Evolutionary conservation across 2,888 invertebrate species (phyloP).

Genomic region (Spodoptera exigua): DNA sequence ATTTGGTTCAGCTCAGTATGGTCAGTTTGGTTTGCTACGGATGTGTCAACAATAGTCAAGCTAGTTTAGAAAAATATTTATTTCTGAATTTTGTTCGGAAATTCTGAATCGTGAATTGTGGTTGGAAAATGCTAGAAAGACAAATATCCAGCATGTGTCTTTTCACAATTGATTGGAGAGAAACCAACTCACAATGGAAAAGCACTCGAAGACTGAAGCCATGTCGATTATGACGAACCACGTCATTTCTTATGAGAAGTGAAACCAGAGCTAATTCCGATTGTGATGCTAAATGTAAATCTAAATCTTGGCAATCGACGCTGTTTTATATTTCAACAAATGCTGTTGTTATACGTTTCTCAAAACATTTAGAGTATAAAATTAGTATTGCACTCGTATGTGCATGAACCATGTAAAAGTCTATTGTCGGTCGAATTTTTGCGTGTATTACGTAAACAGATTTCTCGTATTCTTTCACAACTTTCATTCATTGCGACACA

Average conservation of each 20-base stretch:
- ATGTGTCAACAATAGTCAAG: conserved; percentile 18
- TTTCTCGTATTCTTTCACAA: conserved; percentile 69
- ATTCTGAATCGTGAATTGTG: no score
- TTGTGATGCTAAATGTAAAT: conserved; percentile 36
- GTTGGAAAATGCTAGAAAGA: no score
- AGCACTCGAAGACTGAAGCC: conserved; percentile 14
- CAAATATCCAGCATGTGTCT: neutral
- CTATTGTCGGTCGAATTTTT: conserved; percentile 59
- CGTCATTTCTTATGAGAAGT: conserved; percentile 33
- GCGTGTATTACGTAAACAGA: conserved; percentile 65
- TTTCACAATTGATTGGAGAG: neutral
- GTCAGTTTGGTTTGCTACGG: conserved; percentile 15
- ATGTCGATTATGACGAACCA: conserved; percentile 18
- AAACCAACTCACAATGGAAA: conserved; percentile 17
- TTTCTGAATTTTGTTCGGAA: neutral
- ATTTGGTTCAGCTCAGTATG: conserved; percentile 24
- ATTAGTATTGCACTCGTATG: conserved; percentile 59
- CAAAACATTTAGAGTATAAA: conserved; percentile 45
- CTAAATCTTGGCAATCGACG: conserved; percentile 47
- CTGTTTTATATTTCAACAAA: conserved; percentile 34
- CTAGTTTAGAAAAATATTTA: neutral
- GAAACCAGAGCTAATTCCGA: conserved; percentile 41
- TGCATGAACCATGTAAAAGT: conserved; percentile 61
- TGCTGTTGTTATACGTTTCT: conserved; percentile 22
- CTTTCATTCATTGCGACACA: conserved; percentile 74